These are phyloP conservation scores for Dorcus parallelipipedus DNA, from an alignment of 2,888 invertebrate species.

Conservation along the genomic window DNA sequence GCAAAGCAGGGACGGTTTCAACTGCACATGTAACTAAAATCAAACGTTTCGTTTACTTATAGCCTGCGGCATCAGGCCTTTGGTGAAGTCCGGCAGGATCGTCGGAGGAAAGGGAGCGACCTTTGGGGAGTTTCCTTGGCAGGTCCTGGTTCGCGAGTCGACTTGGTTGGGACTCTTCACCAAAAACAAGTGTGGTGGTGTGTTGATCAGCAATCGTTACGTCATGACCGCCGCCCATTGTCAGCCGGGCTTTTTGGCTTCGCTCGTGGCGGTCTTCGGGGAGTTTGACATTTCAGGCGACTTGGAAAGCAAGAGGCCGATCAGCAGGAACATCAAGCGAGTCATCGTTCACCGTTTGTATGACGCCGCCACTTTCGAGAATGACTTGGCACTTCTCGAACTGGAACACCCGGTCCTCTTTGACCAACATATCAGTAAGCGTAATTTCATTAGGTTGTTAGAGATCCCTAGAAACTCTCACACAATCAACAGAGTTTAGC, in stretches of 20 bases:
- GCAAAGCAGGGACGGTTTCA: no score
- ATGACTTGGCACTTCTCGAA: constrained; percentile 84
- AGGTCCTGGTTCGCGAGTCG: constrained; percentile 85
- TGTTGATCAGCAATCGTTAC: constrained; percentile 81
- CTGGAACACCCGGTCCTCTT: constrained; percentile 78
- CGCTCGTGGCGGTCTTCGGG: constrained; percentile 85
- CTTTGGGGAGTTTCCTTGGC: constrained; percentile 92
- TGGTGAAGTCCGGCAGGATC: constrained; percentile 75
- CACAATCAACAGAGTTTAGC: no score
- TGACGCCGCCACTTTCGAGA: constrained; percentile 87
- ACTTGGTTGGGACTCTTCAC: constrained; percentile 92
- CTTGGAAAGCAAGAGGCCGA: constrained; percentile 70
- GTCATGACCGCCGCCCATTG: constrained; percentile 94
- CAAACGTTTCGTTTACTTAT: constrained; percentile 35
- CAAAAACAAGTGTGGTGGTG: constrained; percentile 93
- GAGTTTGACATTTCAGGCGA: constrained; percentile 88
- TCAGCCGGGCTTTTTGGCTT: constrained; percentile 89
- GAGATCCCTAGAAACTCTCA: no score
- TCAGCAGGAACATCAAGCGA: constrained; percentile 78
- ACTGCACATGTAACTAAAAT: no score
- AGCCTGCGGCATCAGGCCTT: constrained; percentile 87
- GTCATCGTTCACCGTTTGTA: constrained; percentile 88
- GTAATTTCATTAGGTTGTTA: neutral
- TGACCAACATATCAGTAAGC: constrained; percentile 77
- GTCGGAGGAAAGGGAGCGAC: constrained; percentile 85